Evolutionary conservation across 2,888 invertebrate genomes (phyloP), one percentile per base, ranked within the genome.

Genomic region (Limnephilus auricula): DNA sequence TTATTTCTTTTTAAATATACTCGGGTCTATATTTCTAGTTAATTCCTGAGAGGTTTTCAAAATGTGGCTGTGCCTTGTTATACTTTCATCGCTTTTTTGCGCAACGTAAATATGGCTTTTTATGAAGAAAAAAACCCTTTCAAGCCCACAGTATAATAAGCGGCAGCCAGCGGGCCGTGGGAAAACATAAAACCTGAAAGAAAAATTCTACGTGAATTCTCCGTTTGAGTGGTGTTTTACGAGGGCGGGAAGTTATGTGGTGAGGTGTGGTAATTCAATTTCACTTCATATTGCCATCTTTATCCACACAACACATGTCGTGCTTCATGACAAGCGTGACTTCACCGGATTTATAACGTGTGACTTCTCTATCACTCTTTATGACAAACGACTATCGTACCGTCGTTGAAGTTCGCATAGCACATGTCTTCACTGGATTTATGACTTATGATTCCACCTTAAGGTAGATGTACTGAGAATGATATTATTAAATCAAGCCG

Each of bases 201-300:
- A 65, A 82, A 82, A 82, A 37, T 82, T 82, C 34, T 82, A 25
- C 12, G 82, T 10, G 82, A 34, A 34, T 82, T 82, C 34, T 6
- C 82, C 34, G 82, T 37, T 37, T 25, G 82, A 82, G 40, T 40
- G 85, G 12, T 30, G 13, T 85, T 85, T 85, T 85, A 85, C 37
- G 40, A 45, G 25, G 65, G 65, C 25, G 65, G 65, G 45, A 12
- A 40, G 25, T 37, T n/a, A 40, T 40, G 40, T 34, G 85, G 13
- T 30, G 12, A 40, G 40, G 85, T 45, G 85, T 85, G 85, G 37
- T 85, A 85, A 85, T 85, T 85, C 85, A 40, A 85, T 85, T 85
- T n/a, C 40, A 2, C 85, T 40, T 85, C 40, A n/a, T 85, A 34
- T 40, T 40, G 85, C 85, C 85, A n/a, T 40, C 45, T 85, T 85